Evolutionary conservation across 2,888 invertebrate species (phyloP).

Genomic region (Hypselothyrea guttata): DNA sequence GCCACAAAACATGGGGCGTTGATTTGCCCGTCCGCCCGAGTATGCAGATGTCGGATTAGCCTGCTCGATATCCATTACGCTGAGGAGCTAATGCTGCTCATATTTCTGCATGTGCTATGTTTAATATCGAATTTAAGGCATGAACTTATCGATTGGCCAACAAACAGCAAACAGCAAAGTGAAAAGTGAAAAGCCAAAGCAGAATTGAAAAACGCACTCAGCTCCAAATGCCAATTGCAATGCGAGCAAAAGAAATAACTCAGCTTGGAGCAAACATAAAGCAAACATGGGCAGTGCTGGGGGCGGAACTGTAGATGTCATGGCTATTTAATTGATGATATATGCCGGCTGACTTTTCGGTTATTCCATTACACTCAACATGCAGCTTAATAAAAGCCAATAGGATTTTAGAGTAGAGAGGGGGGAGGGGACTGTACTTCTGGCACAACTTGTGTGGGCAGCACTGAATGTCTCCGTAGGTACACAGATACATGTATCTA

Average conservation of each 20-base stretch:
- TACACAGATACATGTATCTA: background rate
- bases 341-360: constrained; percentile 22
- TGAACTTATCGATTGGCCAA: constrained; percentile 32
- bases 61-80: constrained; percentile 18
- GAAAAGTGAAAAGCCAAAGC: constrained; percentile 27
- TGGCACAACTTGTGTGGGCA: background rate
- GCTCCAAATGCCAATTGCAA: constrained; percentile 43
- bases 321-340: constrained; percentile 47
- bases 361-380: constrained; percentile 12
- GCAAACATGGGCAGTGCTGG: background rate
- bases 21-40: constrained; percentile 13
- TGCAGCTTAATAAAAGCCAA: constrained; percentile 7
- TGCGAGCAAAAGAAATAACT: background rate
- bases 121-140: background rate
- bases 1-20: constrained; percentile 42
- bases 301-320: constrained; percentile 36
- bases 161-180: constrained; percentile 14
- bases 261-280: background rate
- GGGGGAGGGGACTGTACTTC: too few species aligned
- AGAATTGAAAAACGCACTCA: constrained; percentile 29
- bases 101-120: background rate
- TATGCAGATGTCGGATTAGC: constrained; percentile 41
- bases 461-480: too few species aligned
- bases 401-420: background rate
- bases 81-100: constrained; percentile 11